Evolutionary conservation across 2,113 vertebrate genomes (phyloP), one percentile per base, ranked within the genome.

Genomic region (Thunnus thynnus): DNA sequence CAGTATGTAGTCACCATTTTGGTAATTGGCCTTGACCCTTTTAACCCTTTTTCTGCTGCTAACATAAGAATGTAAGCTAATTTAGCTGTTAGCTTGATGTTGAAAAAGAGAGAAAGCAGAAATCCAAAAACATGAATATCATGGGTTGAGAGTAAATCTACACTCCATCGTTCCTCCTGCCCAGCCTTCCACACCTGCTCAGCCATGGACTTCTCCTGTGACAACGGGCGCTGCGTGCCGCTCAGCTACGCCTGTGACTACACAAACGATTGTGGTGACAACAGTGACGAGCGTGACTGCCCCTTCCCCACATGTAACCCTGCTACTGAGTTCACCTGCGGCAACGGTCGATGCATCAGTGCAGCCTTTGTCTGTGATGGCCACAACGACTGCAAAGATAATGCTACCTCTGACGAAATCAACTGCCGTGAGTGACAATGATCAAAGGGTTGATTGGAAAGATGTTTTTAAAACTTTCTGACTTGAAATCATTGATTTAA

Each of bases 101-200:
- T 41, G 7, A 41, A 41, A 41, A 41, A 41, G 36, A 41, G 36
- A 41, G 36, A 41, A 9, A 41, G 36, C 36, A 41, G 36, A 41
- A 10, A 41, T 7, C 36, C 2, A 41, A 9, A 41, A 50, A 52
- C 27, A 44, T 10, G 44, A 72, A 44, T 30, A 48, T 48, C 12
- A 44, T 4, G 4, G 4, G 9, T 7, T 10, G 5, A 46, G 47
- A 52, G 11, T 61, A 5, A 58, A 41, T 25, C 22, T 16, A 9
- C n/a, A 18, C 0, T 74, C 4, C 52, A 3, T 54, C n/a, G 6
- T 16, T 92, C 3, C 3, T 55, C 52, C 55, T 3, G 5, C 76
- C 4, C 84, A 99, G 98, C 97, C 25, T 98, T 97, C 93, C 97
- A 98, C 86, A 98, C 96, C 36, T 99, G 98, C 80, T 94, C 86